A percentile compares a stretch with the other conserved stretches of the same genome.
These are phyloP conservation scores for Phoenoteleia sp. DNA, from an alignment of 2,888 invertebrate species.

Conservation along the genomic window DNA sequence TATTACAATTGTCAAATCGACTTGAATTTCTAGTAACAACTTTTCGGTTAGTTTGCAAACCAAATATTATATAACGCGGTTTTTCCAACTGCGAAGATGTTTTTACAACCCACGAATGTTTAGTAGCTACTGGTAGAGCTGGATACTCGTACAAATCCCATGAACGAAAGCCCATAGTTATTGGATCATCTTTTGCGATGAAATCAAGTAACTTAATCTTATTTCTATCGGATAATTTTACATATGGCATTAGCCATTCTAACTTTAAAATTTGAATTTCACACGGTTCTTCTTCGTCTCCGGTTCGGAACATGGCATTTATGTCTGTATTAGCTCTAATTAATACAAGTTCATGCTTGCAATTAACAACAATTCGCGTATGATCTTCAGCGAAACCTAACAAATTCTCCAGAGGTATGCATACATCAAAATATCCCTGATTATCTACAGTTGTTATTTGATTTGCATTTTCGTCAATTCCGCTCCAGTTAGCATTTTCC, in stretches of 20 bases:
- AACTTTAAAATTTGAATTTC: not conserved
- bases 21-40: not conserved
- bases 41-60: not conserved
- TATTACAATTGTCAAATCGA: too few relatives aligned
- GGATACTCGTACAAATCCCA: not conserved
- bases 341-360: not conserved
- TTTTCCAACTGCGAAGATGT: too few relatives aligned
- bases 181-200: not conserved
- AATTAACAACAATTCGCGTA: not conserved
- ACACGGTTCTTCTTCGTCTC: not conserved
- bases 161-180: not conserved
- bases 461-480: slow-evolving; percentile 43
- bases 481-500: slow-evolving; percentile 77
- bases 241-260: not conserved
- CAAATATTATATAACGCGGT: not conserved
- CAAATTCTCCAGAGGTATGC: slow-evolving; percentile 80
- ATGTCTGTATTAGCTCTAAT: not conserved
- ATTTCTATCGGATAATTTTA: not conserved
- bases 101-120: not conserved
- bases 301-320: not conserved
- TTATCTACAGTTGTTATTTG: too few relatives aligned
- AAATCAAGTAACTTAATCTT: too few relatives aligned
- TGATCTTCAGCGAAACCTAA: slow-evolving; percentile 76
- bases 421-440: slow-evolving; percentile 79
- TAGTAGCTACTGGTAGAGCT: not conserved